These are phyloP conservation scores for Phorcus lineatus DNA, from an alignment of 2,888 invertebrate genomes.

Conservation along the genomic window DNA sequence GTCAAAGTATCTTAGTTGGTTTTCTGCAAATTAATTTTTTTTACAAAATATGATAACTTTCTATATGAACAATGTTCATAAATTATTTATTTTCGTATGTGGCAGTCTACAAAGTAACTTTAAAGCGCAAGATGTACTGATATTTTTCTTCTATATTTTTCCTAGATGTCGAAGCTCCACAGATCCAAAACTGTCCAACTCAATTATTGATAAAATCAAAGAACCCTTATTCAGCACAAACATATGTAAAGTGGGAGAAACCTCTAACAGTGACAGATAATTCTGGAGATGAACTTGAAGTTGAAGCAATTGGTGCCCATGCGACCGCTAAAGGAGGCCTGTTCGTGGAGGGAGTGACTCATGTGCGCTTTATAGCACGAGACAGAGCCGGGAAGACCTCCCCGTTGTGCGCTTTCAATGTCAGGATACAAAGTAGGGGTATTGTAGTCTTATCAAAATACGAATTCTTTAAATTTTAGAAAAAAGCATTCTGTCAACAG, in stretches of 20 bases:
- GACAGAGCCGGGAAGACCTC: neutral
- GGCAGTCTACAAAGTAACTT: too few relatives aligned
- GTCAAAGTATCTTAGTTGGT: too few relatives aligned
- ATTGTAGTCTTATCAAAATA: too few relatives aligned
- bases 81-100: too few relatives aligned
- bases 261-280: neutral
- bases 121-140: too few relatives aligned
- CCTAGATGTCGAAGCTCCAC: neutral
- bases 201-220: neutral
- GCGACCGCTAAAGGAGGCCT: neutral
- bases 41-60: too few relatives aligned
- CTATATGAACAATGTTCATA: too few relatives aligned
- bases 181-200: neutral
- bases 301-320: neutral
- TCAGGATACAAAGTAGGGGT: neutral
- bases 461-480: too few relatives aligned
- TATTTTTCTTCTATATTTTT: neutral
- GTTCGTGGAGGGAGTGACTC: neutral
- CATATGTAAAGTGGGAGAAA: neutral
- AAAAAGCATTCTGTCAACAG: too few relatives aligned
- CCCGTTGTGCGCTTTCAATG: neutral
- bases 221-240: neutral
- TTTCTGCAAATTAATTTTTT: too few relatives aligned
- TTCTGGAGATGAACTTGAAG: neutral
- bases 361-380: neutral